phyloP scores from a whole-genome alignment of 1,140 invertebrate species.

The Brachystomella parvula region DNA sequence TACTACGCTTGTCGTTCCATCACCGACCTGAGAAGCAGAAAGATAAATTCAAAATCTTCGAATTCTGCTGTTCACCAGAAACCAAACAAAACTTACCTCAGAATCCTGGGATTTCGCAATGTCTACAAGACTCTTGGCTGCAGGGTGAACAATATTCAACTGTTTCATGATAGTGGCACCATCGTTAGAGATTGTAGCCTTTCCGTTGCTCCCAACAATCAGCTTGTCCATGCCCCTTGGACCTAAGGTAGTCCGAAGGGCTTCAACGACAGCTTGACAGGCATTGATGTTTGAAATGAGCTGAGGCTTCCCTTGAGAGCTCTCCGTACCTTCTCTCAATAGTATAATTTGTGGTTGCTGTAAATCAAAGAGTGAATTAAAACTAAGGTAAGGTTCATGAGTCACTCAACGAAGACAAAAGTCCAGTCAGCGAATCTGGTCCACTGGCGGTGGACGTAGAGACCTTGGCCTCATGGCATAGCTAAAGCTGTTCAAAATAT shows the following conservation, averaged over 20 bases:
- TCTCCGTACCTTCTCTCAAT: slow-evolving; percentile 95
- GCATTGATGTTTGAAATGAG: slow-evolving; percentile 98
- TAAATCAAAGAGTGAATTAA: neutral
- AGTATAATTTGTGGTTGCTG: slow-evolving; percentile 97
- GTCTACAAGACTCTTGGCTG: slow-evolving; percentile 93
- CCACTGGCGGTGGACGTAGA: no score
- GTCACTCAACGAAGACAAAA: no score
- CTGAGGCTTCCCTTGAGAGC: slow-evolving; percentile 90
- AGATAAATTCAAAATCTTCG: slow-evolving; percentile 20
- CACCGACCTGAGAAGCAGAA: slow-evolving; percentile 66
- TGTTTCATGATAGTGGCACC: slow-evolving; percentile 98
- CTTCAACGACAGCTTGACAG: slow-evolving; percentile 92
- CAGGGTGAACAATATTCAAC: slow-evolving; percentile 94
- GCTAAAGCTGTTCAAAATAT: no score
- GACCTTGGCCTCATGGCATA: no score
- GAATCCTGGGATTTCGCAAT: slow-evolving; percentile 99
- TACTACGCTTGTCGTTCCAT: slow-evolving; percentile 95
- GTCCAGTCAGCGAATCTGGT: no score
- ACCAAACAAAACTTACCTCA: slow-evolving; percentile 58
- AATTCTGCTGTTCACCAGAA: neutral
- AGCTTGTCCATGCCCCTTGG: slow-evolving; percentile 99
- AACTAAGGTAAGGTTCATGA: no score
- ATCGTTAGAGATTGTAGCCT: slow-evolving; percentile 97
- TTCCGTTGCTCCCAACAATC: slow-evolving; percentile 80
- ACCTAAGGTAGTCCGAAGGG: slow-evolving; percentile 91